Base-by-base conservation (phyloP, 2,888 invertebrate genomes). In the Acleris emargana region DNA sequence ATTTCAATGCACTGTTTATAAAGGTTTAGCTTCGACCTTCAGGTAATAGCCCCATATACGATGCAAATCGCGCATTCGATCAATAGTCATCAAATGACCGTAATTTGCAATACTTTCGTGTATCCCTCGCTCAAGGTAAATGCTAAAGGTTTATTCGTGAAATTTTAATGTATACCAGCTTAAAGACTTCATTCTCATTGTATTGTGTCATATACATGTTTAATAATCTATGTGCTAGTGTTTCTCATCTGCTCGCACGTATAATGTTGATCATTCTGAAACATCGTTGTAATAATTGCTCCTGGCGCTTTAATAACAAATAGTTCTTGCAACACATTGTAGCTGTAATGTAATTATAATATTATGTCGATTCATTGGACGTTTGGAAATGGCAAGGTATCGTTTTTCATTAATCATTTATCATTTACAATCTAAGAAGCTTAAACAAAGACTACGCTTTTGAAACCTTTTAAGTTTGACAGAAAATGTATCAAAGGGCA, bases 61-160 rank as follows among this genome's bases (percentile, higher is more conserved):
- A 73, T 73, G 71, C 49, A 73, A 74, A 75, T 73, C 72, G 58
- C 60, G 49, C 28, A 25, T 58, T 63, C 66, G 63, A 67, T 54
- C 22, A 60, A 66, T 61, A 20, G 32, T 38, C 49, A 3, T 58
- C 49, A 57, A 57, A 57, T 25, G n/a, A 45, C 53, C 28, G 45
- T 43, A 20, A 45, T 55, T 64, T 55, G 17, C 43, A 43, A 16
- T 49, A 32, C 28, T 25, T 32, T 60, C 43, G 42, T 42, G 22
- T 22, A 47, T 28, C 32, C 32, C 32, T 6, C 38, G 9, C 25
- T 49, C 28, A 28, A 43, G 52, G 25, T 45, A 58, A 58, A 45
- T 47, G 7, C 52, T 52, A 42, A 42, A 16, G 20, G 42, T 16
- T 22, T 22, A 20, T 42, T 6, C 42, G 16, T 22, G 54, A 54